Percentiles rank a stretch among this genome's conserved stretches.
These are phyloP conservation scores for Itoplectis maculator DNA, from an alignment of 2,888 invertebrate species.

Conservation along the genomic window DNA sequence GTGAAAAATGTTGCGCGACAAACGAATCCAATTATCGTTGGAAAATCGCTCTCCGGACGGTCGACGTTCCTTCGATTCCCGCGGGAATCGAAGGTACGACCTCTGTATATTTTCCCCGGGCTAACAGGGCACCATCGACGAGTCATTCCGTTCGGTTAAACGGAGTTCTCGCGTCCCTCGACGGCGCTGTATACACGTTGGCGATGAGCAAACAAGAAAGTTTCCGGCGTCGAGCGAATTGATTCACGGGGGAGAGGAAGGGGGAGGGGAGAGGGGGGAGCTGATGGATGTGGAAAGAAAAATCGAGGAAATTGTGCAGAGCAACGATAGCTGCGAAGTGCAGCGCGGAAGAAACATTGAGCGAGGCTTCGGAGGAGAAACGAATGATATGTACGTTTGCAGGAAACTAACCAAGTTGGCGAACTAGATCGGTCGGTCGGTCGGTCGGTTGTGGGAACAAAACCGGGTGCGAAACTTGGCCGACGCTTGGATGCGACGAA, in stretches of 20 bases:
- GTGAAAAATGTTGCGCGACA: constrained; percentile 22
- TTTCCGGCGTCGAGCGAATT: constrained; percentile 44
- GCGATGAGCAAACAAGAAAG: constrained; percentile 52
- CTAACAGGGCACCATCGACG: constrained; percentile 49
- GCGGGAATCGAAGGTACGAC: no score
- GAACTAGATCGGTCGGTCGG: constrained; percentile 66
- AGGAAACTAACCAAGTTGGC: constrained; percentile 65
- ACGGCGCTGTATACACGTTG: constrained; percentile 15
- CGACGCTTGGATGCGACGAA: neutral
- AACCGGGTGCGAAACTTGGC: constrained; percentile 59
- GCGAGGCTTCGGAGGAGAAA: neutral
- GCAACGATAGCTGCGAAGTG: constrained; percentile 1
- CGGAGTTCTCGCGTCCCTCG: constrained; percentile 9
- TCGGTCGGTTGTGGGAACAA: constrained; percentile 60
- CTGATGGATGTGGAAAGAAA: no score
- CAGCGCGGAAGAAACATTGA: neutral
- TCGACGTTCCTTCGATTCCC: neutral
- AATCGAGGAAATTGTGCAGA: constrained; percentile 40
- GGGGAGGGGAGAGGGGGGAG: no score
- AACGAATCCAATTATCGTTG: constrained; percentile 57
- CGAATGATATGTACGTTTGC: constrained; percentile 40
- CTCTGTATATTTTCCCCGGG: no score
- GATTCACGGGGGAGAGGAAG: constrained; percentile 25
- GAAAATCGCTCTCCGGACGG: constrained; percentile 20
- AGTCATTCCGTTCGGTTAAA: constrained; percentile 52